Evolutionary conservation across 2,113 vertebrate genomes (phyloP).

Genomic region (Misgurnus mizolepis): DNA sequence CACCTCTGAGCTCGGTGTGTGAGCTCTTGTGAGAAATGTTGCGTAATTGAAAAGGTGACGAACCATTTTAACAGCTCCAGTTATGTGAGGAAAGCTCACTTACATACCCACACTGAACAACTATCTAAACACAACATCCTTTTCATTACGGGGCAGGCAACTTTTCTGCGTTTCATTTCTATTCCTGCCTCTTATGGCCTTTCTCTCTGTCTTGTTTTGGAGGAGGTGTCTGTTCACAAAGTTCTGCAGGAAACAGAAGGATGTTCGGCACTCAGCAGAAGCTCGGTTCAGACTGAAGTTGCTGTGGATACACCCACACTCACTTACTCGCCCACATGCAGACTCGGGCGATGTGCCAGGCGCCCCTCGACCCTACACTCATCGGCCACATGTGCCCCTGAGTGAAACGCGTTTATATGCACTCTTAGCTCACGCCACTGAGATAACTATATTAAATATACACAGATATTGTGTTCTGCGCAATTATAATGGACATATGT

Average conservation of each 20-base stretch:
- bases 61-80: slow-evolving; percentile 42
- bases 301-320: slow-evolving; percentile 74
- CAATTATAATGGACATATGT: background rate
- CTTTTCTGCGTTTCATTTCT: slow-evolving; percentile 39
- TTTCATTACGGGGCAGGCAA: slow-evolving; percentile 37
- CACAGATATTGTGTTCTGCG: background rate
- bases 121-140: slow-evolving; percentile 35
- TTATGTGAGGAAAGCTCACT: slow-evolving; percentile 41
- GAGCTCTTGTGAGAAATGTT: slow-evolving; percentile 41
- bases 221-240: slow-evolving; percentile 74
- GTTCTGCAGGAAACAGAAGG: slow-evolving; percentile 68
- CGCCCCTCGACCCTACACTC: slow-evolving; percentile 52
- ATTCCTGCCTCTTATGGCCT: background rate
- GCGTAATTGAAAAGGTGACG: slow-evolving; percentile 38
- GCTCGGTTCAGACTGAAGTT: slow-evolving; percentile 56
- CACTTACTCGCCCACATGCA: slow-evolving; percentile 65
- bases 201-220: slow-evolving; percentile 61
- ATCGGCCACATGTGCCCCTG: slow-evolving; percentile 49
- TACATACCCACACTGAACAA: slow-evolving; percentile 38
- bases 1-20: slow-evolving; percentile 34
- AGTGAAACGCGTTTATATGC: slow-evolving; percentile 2
- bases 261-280: slow-evolving; percentile 56
- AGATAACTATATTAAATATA: background rate
- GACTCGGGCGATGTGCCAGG: slow-evolving; percentile 66
- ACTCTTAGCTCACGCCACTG: slow-evolving; percentile 14